Percentiles rank a stretch among this genome's conserved stretches.
phyloP scores from a whole-genome alignment of 2,888 invertebrate genomes.

The Acanthopleura granulata region DNA sequence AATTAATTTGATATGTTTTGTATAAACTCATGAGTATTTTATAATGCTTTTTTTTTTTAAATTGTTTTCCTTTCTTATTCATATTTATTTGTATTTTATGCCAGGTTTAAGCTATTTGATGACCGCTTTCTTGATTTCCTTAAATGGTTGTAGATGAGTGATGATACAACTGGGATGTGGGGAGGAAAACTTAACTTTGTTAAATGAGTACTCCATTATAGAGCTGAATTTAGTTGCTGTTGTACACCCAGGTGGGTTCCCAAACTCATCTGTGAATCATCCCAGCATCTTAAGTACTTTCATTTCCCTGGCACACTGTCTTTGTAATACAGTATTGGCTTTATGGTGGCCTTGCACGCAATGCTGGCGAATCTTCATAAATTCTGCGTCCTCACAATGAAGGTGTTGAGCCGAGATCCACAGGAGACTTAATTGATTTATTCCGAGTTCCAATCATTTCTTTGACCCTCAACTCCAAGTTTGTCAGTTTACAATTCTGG shows the following conservation, averaged over 20 bases:
- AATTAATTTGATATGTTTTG: too few species aligned
- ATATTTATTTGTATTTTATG: too few species aligned
- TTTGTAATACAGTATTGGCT: slow-evolving; percentile 16
- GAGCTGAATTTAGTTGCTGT: not conserved
- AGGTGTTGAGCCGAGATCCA: slow-evolving; percentile 10
- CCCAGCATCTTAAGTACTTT: not conserved
- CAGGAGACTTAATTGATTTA: slow-evolving; percentile 18
- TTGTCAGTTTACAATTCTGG: slow-evolving; percentile 17
- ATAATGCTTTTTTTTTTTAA: too few species aligned
- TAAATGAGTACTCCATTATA: slow-evolving; percentile 12
- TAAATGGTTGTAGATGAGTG: too few species aligned
- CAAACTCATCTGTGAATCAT: slow-evolving; percentile 10
- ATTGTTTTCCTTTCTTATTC: too few species aligned
- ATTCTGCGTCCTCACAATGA: not conserved
- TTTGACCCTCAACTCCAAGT: slow-evolving; percentile 7
- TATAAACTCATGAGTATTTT: too few species aligned
- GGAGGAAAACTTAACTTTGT: slow-evolving; percentile 10
- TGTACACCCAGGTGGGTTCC: slow-evolving; percentile 10
- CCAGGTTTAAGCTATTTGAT: too few species aligned
- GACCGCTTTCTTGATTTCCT: too few species aligned
- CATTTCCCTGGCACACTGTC: slow-evolving; percentile 18
- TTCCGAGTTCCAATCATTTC: not conserved
- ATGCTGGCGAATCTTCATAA: slow-evolving; percentile 18
- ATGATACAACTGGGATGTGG: not conserved
- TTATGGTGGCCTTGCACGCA: slow-evolving; percentile 16